phyloP scores from a whole-genome alignment of 1,140 invertebrate genomes.

The Panagrolaimus sp. region DNA sequence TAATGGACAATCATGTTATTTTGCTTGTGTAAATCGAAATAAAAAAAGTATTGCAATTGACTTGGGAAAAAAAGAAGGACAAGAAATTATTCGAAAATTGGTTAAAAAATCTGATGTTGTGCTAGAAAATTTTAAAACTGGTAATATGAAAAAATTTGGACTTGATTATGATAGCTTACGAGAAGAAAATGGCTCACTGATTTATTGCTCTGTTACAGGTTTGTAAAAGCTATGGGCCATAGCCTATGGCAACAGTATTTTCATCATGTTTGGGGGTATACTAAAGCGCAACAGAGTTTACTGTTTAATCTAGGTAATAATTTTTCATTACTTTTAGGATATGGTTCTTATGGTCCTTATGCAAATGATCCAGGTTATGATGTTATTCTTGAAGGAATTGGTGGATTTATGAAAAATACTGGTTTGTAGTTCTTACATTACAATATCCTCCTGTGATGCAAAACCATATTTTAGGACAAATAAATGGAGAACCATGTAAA shows the following conservation, averaged over 20 bases:
- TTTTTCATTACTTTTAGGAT: conserved; percentile 65
- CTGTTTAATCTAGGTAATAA: too few species aligned
- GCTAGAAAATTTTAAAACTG: conserved; percentile 89
- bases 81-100: conserved; percentile 65
- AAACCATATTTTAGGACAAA: background rate
- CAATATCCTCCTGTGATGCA: too few species aligned
- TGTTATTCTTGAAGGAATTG: conserved; percentile 84
- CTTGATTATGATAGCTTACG: conserved; percentile 74
- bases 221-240: conserved; percentile 4
- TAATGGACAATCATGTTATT: conserved; percentile 74
- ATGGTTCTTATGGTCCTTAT: conserved; percentile 80
- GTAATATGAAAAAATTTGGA: conserved; percentile 71
- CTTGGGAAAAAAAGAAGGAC: conserved; percentile 70
- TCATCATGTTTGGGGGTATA: too few species aligned
- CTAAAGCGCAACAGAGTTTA: too few species aligned
- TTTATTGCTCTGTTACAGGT: conserved; percentile 88
- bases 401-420: conserved; percentile 70
- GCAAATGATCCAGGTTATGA: conserved; percentile 80
- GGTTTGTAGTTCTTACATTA: background rate
- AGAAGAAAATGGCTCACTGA: conserved; percentile 70
- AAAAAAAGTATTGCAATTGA: conserved; percentile 88
- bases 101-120: conserved; percentile 75
- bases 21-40: conserved; percentile 80
- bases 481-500: background rate
- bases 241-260: background rate